Evolutionary conservation across 2,797 vertebrate species (phyloP), one percentile per base, ranked within the genome.

Genomic region (Pelodytes ibericus): DNA sequence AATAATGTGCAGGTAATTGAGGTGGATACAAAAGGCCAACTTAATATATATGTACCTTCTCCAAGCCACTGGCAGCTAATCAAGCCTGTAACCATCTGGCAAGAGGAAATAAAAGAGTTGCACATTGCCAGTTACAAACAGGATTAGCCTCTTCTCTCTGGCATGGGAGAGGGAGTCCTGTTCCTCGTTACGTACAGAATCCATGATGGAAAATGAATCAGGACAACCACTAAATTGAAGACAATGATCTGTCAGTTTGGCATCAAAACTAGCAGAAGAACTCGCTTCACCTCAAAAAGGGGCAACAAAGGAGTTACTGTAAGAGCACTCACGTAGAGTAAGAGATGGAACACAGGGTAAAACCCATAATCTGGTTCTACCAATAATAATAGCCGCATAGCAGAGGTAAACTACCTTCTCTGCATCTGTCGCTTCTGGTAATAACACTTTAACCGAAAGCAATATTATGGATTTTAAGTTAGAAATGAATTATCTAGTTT

Each of bases 1-100:
- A 36, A 36, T 36, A 36, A 36, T 11, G 11, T 36, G 11, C 11
- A 36, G 11, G 11, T 36, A 36, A 36, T 36, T 58, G 29, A 15
- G 6, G n/a, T 16, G 33, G 47, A 53, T 51, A 41, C 71, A 64
- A 56, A 59, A 41, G 33, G 10, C 61, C 56, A 11, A 9, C 25
- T 44, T 11, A n/a, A n/a, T n/a, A n/a, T n/a, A 2, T 58, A n/a
- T 66, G 53, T 59, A 33, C 33, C n/a, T 13, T 20, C 20, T 51
- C 2, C 36, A n/a, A 13, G 27, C 39, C 56, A 22, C 18, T 75
- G 56, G 64, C 51, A 13, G 53, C 3, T n/a, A 24, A 66, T 51
- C 56, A 68, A 68, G 29, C 64, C 41, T 59, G 56, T 10, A 57
- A 69, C 56, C 64, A 75, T 69, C 65, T 75, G 73, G 61, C 24